Conservation (phyloP, 2,113 vertebrate species). For the Lipotes vexillifer region DNA sequence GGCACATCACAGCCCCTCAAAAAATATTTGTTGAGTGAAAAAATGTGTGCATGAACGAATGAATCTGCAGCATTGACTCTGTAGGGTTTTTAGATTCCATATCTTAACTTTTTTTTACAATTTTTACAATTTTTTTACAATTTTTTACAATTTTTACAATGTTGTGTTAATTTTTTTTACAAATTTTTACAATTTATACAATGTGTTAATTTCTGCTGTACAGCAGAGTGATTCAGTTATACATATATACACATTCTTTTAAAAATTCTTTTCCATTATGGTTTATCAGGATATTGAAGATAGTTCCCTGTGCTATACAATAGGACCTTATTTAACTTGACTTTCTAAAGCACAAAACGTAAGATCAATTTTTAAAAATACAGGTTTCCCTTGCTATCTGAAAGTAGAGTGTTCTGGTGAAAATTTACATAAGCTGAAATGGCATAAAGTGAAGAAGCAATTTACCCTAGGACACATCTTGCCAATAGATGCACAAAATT, state of each 20-base stretch:
- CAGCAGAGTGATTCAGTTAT: neutral
- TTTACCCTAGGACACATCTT: neutral
- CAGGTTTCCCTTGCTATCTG: neutral
- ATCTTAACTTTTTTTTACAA: slow-evolving; percentile 14
- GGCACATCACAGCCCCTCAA: neutral
- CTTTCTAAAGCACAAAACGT: neutral
- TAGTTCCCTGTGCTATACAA: neutral
- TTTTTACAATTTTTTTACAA: too few relatives aligned
- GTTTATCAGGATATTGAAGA: neutral
- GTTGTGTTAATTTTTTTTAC: too few relatives aligned
- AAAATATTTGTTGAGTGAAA: neutral
- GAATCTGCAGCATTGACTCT: neutral
- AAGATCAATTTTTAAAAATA: neutral
- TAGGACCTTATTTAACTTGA: neutral
- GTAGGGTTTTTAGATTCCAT: neutral
- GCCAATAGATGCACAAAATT: neutral
- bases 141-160: neutral
- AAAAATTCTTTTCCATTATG: neutral
- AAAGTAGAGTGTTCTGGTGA: neutral
- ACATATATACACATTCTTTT: neutral
- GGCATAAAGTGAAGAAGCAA: neutral
- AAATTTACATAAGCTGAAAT: neutral
- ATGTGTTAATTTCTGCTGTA: neutral
- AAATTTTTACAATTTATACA: neutral
- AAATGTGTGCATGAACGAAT: neutral